Conservation (phyloP, 2,113 vertebrate species). For the Sigmodon hispidus region DNA sequence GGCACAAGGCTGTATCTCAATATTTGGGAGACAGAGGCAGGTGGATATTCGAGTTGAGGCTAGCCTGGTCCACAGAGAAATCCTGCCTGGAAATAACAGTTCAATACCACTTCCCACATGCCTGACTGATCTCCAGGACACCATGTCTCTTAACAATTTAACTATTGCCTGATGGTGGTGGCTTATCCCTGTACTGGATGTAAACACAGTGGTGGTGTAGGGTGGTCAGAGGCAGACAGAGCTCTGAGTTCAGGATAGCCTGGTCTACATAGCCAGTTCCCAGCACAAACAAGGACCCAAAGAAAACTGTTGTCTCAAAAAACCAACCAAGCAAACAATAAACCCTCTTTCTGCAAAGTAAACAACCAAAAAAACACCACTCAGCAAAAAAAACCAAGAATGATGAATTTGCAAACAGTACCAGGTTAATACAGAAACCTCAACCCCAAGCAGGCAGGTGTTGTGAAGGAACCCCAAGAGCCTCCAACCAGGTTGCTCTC, state of each 20-base stretch:
- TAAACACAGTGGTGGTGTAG: too few species aligned
- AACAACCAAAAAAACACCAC: background rate
- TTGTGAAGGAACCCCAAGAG: too few species aligned
- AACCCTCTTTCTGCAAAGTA: too few species aligned
- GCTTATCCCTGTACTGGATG: too few species aligned
- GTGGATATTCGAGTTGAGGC: background rate
- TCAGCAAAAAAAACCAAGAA: background rate
- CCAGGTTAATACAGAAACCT: too few species aligned
- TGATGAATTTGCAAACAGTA: too few species aligned
- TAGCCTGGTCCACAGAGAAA: background rate
- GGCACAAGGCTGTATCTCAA: background rate
- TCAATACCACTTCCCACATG: background rate
- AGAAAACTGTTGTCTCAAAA: background rate
- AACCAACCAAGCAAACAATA: background rate
- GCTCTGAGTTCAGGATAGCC: background rate
- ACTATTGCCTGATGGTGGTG: background rate
- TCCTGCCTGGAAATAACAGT: background rate
- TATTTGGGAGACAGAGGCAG: background rate
- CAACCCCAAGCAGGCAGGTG: background rate
- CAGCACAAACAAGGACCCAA: background rate
- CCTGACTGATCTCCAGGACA: background rate
- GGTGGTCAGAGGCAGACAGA: background rate
- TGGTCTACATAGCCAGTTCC: background rate
- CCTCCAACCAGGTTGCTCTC: background rate
- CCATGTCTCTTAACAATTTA: background rate